Evolutionary conservation across 92 coral and sea anemone genomes (phyloP).

Genomic region (Montipora capitata): DNA sequence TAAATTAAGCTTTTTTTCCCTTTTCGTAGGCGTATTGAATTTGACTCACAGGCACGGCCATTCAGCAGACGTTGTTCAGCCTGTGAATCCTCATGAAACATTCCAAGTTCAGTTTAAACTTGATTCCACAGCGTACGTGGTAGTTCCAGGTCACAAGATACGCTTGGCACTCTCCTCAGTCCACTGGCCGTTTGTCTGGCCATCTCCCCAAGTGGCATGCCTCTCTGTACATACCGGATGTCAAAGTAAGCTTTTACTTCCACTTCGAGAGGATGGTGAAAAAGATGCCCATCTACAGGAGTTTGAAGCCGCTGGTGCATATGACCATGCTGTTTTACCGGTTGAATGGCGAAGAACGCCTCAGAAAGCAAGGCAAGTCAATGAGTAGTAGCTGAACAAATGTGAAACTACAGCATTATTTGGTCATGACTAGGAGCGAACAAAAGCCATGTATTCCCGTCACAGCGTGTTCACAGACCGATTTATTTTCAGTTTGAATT

Average conservation of each 20-base stretch:
- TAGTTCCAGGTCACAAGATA: conserved; percentile 79
- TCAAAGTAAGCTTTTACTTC: conserved; percentile 67
- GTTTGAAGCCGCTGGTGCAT: conserved; percentile 48
- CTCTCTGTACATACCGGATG: conserved; percentile 70
- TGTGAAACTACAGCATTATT: too few species aligned
- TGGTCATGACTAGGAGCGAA: too few species aligned
- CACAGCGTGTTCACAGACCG: too few species aligned
- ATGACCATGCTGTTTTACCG: conserved; percentile 21
- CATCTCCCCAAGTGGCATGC: conserved; percentile 76
- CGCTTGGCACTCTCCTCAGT: conserved; percentile 87
- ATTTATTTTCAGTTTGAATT: too few species aligned
- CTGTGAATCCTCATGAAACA: conserved; percentile 62
- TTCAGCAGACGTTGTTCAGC: conserved; percentile 53
- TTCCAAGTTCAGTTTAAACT: conserved; percentile 59
- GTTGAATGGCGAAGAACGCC: conserved; percentile 65
- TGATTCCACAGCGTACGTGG: conserved; percentile 77
- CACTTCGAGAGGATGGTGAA: conserved; percentile 52
- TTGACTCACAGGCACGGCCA: conserved; percentile 84
- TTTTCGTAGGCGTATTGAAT: conserved; percentile 74
- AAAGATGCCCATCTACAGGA: conserved; percentile 56
- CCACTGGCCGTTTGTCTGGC: conserved; percentile 90
- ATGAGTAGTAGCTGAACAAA: too few species aligned
- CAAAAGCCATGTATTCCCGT: too few species aligned
- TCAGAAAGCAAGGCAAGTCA: conserved; percentile 14
- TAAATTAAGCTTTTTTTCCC: not conserved